Percentiles rank a stretch among this genome's conserved stretches.
phyloP scores from a whole-genome alignment of 2,797 vertebrate genomes.

The Gobionotothen gibberifrons region DNA sequence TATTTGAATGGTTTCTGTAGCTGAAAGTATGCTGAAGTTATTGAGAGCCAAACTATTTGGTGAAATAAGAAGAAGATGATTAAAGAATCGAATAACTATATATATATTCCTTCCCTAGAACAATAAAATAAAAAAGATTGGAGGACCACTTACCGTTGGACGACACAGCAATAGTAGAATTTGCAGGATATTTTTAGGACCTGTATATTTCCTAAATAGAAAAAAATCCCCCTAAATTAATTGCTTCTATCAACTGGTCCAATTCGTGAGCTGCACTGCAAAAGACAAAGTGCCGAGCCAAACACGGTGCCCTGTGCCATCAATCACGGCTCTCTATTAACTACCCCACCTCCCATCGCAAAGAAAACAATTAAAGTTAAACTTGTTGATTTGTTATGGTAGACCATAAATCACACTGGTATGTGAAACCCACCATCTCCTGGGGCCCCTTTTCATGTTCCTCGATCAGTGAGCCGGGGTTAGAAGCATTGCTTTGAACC shows the following conservation, averaged over 20 bases:
- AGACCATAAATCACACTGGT: conserved; percentile 83
- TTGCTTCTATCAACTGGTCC: conserved; percentile 84
- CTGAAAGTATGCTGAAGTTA: no score
- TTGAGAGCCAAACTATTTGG: no score
- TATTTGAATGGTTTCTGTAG: no score
- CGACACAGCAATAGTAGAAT: conserved; percentile 27
- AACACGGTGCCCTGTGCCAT: conserved; percentile 78
- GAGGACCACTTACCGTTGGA: background rate
- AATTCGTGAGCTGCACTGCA: conserved; percentile 77
- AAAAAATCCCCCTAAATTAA: conserved; percentile 76
- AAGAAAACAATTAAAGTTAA: conserved; percentile 89
- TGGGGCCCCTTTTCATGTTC: conserved; percentile 68
- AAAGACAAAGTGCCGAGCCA: conserved; percentile 86
- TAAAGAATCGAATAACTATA: background rate
- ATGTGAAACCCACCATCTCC: conserved; percentile 79
- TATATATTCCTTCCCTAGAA: background rate
- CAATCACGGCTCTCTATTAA: conserved; percentile 84
- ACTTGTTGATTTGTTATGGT: conserved; percentile 87
- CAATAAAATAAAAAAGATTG: background rate
- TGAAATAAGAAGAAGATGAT: no score
- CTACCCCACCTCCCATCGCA: conserved; percentile 81
- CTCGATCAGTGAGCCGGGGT: conserved; percentile 69
- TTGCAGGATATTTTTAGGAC: conserved; percentile 57
- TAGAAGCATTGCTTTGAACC: conserved; percentile 71
- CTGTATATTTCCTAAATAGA: conserved; percentile 66